Evolutionary conservation across 2,113 vertebrate species (phyloP).

Genomic region (Barnardius zonarius): DNA sequence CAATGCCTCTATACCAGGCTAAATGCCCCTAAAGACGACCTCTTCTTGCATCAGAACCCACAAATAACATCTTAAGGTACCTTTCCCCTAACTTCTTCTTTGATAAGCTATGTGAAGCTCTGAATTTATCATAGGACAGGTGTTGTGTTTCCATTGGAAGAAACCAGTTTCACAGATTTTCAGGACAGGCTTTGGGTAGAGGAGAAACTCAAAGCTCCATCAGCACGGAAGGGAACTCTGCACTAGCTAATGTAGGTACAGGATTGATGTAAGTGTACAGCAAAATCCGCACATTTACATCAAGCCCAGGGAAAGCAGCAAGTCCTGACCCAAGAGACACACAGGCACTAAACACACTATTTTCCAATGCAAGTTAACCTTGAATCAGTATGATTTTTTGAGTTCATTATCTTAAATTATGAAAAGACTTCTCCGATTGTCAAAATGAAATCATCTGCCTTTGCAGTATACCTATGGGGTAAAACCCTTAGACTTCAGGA

Average conservation of each 20-base stretch:
- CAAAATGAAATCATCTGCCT: not conserved
- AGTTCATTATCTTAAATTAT: not conserved
- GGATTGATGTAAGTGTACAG: not conserved
- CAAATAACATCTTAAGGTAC: not conserved
- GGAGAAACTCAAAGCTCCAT: not conserved
- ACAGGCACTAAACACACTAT: accelerated
- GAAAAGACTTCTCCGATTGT: not conserved
- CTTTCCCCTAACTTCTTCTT: not conserved
- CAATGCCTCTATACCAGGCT: not conserved
- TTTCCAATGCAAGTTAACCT: not conserved
- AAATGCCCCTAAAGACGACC: not conserved
- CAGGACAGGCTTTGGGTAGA: not conserved
- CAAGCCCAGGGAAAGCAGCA: not conserved
- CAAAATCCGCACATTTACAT: not conserved
- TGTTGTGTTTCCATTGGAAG: not conserved
- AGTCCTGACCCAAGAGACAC: not conserved
- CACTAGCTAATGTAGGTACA: not conserved
- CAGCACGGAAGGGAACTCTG: not conserved
- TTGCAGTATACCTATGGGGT: not conserved
- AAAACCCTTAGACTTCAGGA: not conserved
- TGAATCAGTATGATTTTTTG: not conserved
- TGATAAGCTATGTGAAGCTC: not conserved
- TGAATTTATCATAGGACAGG: not conserved
- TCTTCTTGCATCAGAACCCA: not conserved
- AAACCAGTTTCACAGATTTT: not conserved